phyloP scores from a whole-genome alignment of 2,113 vertebrate genomes.

The Pedionomus torquatus region DNA sequence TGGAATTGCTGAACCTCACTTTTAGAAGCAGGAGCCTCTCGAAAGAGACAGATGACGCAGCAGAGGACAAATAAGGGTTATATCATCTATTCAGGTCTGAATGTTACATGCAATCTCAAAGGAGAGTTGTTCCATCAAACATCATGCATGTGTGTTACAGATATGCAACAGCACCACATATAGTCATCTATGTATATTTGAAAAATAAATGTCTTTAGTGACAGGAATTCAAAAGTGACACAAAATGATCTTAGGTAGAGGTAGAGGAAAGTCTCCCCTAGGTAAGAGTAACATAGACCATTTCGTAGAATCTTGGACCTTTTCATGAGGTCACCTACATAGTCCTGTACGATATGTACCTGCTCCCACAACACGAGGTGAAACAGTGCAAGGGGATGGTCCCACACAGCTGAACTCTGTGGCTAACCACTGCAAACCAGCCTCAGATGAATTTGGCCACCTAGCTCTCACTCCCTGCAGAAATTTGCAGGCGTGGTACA shows the following conservation, averaged over 20 bases:
- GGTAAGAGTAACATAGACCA: background rate
- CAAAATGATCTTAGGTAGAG: background rate
- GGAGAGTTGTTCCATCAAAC: accelerated
- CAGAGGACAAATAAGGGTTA: background rate
- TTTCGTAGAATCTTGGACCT: background rate
- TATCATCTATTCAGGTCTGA: background rate
- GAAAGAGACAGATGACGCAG: background rate
- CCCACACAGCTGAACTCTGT: background rate
- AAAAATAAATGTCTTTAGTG: background rate
- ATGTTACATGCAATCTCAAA: background rate
- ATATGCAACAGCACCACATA: background rate
- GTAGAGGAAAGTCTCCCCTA: background rate
- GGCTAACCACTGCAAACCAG: background rate
- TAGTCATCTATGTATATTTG: background rate
- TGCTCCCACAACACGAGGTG: background rate
- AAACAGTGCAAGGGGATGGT: background rate
- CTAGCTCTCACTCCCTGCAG: background rate
- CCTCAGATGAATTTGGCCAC: background rate
- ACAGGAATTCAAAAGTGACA: background rate
- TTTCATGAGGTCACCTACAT: background rate
- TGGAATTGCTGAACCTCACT: background rate
- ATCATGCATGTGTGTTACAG: accelerated
- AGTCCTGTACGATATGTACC: accelerated
- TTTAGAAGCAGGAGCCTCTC: background rate
- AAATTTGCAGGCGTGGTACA: background rate